Evolutionary conservation across 1,140 invertebrate genomes (phyloP), one percentile per base, ranked within the genome.

Genomic region (Neodiprion lecontei): DNA sequence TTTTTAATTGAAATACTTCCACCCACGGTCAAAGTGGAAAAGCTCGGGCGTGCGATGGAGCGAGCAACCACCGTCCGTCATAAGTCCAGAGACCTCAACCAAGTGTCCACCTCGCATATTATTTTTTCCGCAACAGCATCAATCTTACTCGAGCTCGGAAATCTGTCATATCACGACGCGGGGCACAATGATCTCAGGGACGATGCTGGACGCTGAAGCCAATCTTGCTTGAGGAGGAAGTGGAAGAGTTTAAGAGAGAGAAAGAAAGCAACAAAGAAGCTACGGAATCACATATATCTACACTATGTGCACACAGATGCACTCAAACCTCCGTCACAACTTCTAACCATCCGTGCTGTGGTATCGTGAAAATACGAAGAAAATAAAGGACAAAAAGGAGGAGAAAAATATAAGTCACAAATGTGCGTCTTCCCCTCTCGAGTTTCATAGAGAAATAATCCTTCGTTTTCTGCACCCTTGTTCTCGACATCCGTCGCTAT

Each of bases 101-200:
- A 69, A 69, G 67, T 23, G 67, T 47, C 67, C 17, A 69, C 67
- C 67, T 47, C 67, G 67, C 14, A 23, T 14, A 69, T 69, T 69
- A 69, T 69, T 69, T 23, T 69, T 69, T 69, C 11, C 67, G 21
- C 11, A 47, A 23, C 17, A 5, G 12, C 67, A 69, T 69, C 67
- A 69, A 69, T 69, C 67, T 69, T 69, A 69, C 67, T 69, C 67
- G 67, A 9, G 67, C 67, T 23, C 23, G 67, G 67, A 69, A 69
- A 69, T 69, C 67, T 69, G 67, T 69, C 67, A 69, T 69, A 69
- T 69, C 67, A 47, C 7, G 67, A 69, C 67, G 67, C 40, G 14
- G 21, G 12, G 67, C 67, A 69, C 67, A 21, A 21, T 23, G 17
- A 69, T 69, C 53, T 61, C n/a, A 4, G 53, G 53, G 53, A 61